Evolutionary conservation across 1,140 invertebrate species (phyloP).

Genomic region (Augochlora pura): DNA sequence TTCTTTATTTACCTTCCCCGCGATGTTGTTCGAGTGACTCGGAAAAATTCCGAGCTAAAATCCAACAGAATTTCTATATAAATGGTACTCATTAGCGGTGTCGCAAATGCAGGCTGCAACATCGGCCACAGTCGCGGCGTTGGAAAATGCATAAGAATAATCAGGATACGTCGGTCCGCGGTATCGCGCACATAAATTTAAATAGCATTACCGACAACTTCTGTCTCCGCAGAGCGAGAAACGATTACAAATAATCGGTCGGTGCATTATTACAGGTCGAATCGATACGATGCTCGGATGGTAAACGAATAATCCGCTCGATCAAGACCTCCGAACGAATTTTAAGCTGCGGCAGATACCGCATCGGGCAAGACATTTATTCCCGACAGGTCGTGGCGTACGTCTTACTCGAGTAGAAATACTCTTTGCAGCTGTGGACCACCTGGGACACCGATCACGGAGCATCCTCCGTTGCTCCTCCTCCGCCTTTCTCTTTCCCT

Average conservation of each 20-base stretch:
- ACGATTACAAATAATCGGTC: too few species aligned
- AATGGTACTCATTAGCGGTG: too few species aligned
- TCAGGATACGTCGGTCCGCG: too few species aligned
- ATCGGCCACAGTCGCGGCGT: too few species aligned
- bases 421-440: conserved; percentile 32
- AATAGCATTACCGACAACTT: too few species aligned
- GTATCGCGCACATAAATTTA: too few species aligned
- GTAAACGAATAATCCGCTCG: background rate
- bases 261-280: too few species aligned
- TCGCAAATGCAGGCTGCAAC: too few species aligned
- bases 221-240: too few species aligned
- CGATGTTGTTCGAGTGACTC: background rate
- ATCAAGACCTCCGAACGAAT: conserved; percentile 15
- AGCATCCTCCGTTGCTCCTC: conserved; percentile 18
- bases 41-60: background rate
- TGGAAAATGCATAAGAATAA: too few species aligned
- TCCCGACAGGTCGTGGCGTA: conserved; percentile 15
- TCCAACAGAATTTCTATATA: too few species aligned
- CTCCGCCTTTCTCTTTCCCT: too few species aligned
- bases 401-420: conserved; percentile 26
- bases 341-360: conserved; percentile 20
- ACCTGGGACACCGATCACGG: conserved; percentile 49
- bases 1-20: conserved; percentile 19
- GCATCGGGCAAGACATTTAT: conserved; percentile 5
- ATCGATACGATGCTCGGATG: background rate